Evolutionary conservation across 2,797 vertebrate genomes (phyloP).

Genomic region (Eulemur coronatus): DNA sequence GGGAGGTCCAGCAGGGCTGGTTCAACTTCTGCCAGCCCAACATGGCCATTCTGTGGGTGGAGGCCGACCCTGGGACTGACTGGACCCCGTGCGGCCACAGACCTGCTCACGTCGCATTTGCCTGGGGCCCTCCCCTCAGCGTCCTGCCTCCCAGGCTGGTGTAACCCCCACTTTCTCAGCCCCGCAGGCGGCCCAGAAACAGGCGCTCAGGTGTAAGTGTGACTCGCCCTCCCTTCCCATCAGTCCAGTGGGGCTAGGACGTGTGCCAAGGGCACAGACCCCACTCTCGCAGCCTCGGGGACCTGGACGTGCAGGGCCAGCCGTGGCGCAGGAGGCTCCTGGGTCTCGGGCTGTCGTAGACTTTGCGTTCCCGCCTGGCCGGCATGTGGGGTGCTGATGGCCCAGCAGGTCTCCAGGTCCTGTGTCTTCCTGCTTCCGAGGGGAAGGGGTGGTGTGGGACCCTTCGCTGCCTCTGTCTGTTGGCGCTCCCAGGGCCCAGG

Average conservation of each 20-base stretch:
- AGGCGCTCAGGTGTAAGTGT: no score
- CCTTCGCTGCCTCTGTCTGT: neutral
- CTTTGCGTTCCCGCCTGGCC: accelerated
- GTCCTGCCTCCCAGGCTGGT: neutral
- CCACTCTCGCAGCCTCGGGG: neutral
- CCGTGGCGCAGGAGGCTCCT: neutral
- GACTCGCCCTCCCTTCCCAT: neutral
- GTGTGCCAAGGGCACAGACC: neutral
- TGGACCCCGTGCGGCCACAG: neutral
- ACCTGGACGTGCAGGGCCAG: neutral
- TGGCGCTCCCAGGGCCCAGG: neutral
- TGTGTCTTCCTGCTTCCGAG: neutral
- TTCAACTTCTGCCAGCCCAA: neutral
- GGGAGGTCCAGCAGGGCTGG: neutral
- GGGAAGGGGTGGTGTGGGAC: neutral
- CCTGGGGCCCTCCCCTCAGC: neutral
- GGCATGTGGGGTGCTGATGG: neutral
- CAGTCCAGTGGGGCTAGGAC: neutral
- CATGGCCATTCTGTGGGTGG: accelerated
- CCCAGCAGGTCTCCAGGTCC: neutral
- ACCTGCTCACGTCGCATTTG: accelerated
- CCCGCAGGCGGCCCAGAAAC: accelerated
- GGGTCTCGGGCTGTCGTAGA: accelerated
- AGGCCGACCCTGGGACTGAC: accelerated
- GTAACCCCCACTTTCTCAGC: neutral